Conservation (phyloP, 2,888 invertebrate genomes). For the Dryadula phaetusa region DNA sequence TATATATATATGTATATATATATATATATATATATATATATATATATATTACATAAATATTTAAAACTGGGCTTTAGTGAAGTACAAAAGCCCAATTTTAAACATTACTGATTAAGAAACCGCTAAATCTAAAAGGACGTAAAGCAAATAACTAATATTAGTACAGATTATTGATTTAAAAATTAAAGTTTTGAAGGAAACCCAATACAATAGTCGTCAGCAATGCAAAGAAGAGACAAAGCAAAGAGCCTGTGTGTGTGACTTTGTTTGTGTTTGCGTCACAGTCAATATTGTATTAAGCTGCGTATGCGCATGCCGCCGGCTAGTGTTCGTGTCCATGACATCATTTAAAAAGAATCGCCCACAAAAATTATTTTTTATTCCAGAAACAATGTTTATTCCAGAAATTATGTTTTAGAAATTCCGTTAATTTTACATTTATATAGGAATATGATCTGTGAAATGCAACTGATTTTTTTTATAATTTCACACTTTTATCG, state of each 20-base stretch:
- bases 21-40: too few relatives aligned
- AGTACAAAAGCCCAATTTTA: too few relatives aligned
- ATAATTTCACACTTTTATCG: too few relatives aligned
- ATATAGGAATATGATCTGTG: too few relatives aligned
- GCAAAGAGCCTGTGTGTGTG: slow-evolving; percentile 18
- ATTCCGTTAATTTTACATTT: too few relatives aligned
- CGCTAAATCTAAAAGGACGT: slow-evolving; percentile 8
- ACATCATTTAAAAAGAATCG: too few relatives aligned
- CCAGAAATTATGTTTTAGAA: too few relatives aligned
- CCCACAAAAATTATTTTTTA: too few relatives aligned
- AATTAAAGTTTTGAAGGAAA: slow-evolving; percentile 22
- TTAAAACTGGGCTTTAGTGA: not conserved
- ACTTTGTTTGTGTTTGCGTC: slow-evolving; percentile 54
- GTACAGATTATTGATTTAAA: slow-evolving; percentile 18
- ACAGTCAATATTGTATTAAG: slow-evolving; percentile 67
- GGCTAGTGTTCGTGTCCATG: slow-evolving; percentile 38
- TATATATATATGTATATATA: too few relatives aligned
- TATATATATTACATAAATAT: too few relatives aligned
- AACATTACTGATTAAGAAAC: not conserved
- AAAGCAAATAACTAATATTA: slow-evolving; percentile 23
- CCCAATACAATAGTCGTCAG: slow-evolving; percentile 27
- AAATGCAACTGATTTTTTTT: too few relatives aligned
- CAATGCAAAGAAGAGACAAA: slow-evolving; percentile 28
- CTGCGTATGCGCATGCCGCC: slow-evolving; percentile 44
- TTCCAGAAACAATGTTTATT: too few relatives aligned